Conservation (phyloP, 2,113 vertebrate genomes). For the Petromus typicus region DNA sequence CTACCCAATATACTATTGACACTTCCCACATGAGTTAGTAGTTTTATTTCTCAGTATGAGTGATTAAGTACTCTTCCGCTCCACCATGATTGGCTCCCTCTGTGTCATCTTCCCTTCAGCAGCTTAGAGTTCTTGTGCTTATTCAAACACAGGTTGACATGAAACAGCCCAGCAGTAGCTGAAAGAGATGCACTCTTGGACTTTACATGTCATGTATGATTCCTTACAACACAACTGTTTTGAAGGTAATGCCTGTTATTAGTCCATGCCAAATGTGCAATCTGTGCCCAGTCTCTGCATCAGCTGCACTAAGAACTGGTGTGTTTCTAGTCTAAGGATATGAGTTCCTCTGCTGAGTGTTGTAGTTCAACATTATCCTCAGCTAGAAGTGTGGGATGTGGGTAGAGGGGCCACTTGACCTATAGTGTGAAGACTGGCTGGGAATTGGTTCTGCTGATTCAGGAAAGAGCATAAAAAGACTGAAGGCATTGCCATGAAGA, state of each 20-base stretch:
- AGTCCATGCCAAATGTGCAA: not conserved
- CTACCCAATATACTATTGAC: not conserved
- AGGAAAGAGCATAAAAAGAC: not conserved
- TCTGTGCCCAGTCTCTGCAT: not conserved
- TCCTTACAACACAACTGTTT: not conserved
- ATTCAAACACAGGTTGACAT: not conserved
- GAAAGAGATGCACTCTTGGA: not conserved
- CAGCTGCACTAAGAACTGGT: not conserved
- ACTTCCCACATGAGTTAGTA: not conserved
- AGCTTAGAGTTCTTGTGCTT: not conserved
- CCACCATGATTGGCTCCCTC: not conserved
- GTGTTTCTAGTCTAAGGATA: not conserved
- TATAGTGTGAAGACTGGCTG: not conserved
- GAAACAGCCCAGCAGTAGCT: not conserved
- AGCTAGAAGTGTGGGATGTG: not conserved
- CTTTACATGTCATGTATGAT: not conserved
- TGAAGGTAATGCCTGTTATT: not conserved
- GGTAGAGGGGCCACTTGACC: not conserved
- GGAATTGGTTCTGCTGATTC: conserved; percentile 29
- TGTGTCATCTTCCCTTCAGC: not conserved
- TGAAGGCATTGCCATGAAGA: not conserved
- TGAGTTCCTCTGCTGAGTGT: not conserved
- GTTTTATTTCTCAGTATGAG: conserved; percentile 30
- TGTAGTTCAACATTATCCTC: not conserved
- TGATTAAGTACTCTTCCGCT: not conserved